Conservation (phyloP, 2,888 invertebrate genomes). For the Euproctis similis region DNA sequence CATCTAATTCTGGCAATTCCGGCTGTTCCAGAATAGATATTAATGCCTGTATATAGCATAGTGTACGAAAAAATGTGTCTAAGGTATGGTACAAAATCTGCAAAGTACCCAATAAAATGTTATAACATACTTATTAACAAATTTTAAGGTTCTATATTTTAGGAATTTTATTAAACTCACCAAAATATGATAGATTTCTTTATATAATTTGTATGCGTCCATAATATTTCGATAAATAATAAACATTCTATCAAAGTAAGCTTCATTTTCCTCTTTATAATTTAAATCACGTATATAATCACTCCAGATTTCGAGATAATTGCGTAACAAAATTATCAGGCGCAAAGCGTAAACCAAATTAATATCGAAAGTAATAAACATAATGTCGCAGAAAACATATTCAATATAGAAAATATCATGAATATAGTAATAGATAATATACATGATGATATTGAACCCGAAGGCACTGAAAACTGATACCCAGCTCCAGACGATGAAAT, state of each 20-base stretch:
- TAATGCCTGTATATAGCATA: constrained; percentile 9
- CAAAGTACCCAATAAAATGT: background rate
- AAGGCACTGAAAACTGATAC: constrained; percentile 1
- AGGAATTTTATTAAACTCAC: too few species aligned
- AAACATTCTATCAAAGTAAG: constrained; percentile 1
- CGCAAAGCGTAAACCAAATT: constrained; percentile 7
- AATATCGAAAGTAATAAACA: constrained; percentile 5
- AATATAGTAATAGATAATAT: background rate
- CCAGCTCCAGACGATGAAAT: constrained; percentile 10
- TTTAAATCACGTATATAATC: background rate
- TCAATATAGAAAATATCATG: background rate
- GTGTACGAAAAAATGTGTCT: constrained; percentile 12
- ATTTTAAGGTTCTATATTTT: too few species aligned
- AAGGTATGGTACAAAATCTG: constrained; percentile 14
- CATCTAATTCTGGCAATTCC: background rate
- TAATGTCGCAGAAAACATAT: constrained; percentile 1
- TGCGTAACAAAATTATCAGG: constrained; percentile 4
- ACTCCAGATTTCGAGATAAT: constrained; percentile 3
- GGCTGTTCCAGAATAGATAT: constrained; percentile 3
- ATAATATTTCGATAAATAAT: constrained; percentile 2
- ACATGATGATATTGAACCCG: background rate
- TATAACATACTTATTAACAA: too few species aligned
- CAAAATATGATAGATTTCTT: background rate
- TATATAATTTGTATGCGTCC: constrained; percentile 4
- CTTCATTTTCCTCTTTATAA: background rate